phyloP scores from a whole-genome alignment of 2,113 vertebrate species.

The Nothocercus nigrocapillus region DNA sequence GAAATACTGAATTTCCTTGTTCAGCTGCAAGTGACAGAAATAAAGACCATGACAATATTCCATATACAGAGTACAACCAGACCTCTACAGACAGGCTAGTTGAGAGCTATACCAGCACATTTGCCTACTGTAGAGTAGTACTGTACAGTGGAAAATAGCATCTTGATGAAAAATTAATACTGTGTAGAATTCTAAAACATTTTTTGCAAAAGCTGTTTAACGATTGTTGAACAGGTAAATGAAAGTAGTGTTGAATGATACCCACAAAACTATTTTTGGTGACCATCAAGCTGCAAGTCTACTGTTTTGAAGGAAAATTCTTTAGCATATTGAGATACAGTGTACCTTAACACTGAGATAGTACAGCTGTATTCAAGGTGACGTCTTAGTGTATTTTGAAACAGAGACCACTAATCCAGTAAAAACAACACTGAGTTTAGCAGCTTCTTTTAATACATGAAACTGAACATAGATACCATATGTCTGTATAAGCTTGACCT shows the following conservation, averaged over 20 bases:
- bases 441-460: background rate
- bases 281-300: background rate
- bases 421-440: background rate
- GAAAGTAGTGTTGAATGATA: background rate
- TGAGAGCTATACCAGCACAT: background rate
- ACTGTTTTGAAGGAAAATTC: background rate
- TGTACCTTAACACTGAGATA: background rate
- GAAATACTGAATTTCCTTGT: background rate
- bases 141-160: background rate
- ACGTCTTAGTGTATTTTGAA: background rate
- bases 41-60: background rate
- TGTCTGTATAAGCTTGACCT: background rate
- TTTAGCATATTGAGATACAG: background rate
- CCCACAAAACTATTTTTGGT: background rate
- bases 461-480: background rate
- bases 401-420: fast-evolving
- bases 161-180: background rate
- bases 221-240: background rate
- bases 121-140: background rate
- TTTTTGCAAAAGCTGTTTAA: background rate
- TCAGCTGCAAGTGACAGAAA: background rate
- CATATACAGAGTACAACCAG: background rate
- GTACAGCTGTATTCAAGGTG: background rate
- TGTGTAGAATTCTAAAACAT: background rate
- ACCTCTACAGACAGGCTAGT: background rate